phyloP scores from a whole-genome alignment of 2,113 vertebrate species.

The Nestor notabilis region DNA sequence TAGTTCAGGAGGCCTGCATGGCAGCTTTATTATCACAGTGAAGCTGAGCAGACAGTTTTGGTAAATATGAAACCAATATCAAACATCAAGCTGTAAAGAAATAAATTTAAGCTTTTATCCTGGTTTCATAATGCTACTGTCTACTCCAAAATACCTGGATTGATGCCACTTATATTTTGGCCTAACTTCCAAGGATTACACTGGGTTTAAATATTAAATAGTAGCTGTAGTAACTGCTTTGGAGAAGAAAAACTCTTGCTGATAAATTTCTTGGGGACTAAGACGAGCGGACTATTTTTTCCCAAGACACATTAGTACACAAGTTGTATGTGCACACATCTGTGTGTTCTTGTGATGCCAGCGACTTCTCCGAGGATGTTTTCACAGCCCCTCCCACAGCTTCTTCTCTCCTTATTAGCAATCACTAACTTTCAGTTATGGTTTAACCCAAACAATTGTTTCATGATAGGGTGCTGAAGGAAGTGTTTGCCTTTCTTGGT shows the following conservation, averaged over 20 bases:
- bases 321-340: background rate
- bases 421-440: background rate
- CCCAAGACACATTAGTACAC: background rate
- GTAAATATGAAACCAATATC: background rate
- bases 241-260: background rate
- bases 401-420: background rate
- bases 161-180: background rate
- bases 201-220: background rate
- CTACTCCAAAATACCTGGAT: background rate
- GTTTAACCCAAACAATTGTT: background rate
- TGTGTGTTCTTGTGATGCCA: background rate
- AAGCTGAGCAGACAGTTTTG: background rate
- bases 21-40: background rate
- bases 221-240: background rate
- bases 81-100: background rate
- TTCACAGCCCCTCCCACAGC: background rate
- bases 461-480: background rate
- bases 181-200: background rate
- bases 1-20: background rate
- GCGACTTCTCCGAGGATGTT: background rate
- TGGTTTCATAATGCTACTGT: background rate
- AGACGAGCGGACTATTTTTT: background rate
- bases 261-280: background rate
- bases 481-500: background rate
- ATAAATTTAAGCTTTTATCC: background rate